phyloP scores from a whole-genome alignment of 2,113 vertebrate genomes.

The Brachyistius frenatus region DNA sequence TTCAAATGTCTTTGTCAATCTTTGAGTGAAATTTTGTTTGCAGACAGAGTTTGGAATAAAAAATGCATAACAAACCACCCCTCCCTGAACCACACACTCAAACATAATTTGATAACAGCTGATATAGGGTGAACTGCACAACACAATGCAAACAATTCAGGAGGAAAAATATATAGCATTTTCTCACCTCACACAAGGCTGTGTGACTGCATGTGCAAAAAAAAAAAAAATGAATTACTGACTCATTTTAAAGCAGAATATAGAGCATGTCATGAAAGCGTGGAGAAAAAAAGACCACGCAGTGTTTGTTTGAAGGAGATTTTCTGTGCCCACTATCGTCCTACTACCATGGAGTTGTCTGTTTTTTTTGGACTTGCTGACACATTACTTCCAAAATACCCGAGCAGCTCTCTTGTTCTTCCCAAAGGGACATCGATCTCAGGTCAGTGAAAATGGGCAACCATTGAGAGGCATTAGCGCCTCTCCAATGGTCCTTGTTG shows the following conservation, averaged over 20 bases:
- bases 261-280: constrained; percentile 13
- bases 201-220: not conserved
- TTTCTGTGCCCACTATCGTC: constrained; percentile 22
- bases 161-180: not conserved
- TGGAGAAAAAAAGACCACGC: constrained; percentile 13
- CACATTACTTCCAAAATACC: constrained; percentile 29
- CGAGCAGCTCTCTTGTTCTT: not conserved
- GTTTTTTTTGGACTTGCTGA: constrained; percentile 17
- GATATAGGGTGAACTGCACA: constrained; percentile 22
- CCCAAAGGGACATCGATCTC: constrained; percentile 43
- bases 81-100: constrained; percentile 3
- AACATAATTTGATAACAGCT: constrained; percentile 40
- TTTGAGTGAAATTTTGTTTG: constrained; percentile 41
- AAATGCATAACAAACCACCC: constrained; percentile 48
- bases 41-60: constrained; percentile 26
- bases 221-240: not conserved
- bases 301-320: constrained; percentile 21
- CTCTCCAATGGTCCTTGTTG: constrained; percentile 21
- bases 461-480: constrained; percentile 29
- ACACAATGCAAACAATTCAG: constrained; percentile 18
- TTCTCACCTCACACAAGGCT: not conserved
- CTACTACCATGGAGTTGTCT: not conserved
- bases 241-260: constrained; percentile 36
- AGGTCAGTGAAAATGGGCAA: constrained; percentile 42
- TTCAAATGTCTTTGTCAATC: constrained; percentile 60